Evolutionary conservation across 2,797 vertebrate species (phyloP), one percentile per base, ranked within the genome.

Genomic region (Alosa sapidissima): DNA sequence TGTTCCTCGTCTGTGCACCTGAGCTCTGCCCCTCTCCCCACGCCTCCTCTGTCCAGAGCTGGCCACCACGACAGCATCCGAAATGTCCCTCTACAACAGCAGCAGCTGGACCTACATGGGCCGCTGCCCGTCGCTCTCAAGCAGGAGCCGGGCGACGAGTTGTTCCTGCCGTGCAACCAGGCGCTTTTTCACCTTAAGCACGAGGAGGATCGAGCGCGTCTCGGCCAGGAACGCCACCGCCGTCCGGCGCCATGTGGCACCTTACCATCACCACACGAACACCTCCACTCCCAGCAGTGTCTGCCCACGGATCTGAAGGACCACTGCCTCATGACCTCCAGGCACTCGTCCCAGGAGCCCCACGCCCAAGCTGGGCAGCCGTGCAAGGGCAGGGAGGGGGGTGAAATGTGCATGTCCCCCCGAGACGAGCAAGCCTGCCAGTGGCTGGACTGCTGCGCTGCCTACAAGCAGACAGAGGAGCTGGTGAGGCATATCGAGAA

Each of bases 401-500:
- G 83, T 84, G 81, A 11, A 82, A 52, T 33, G 21, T 82, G 82
- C 62, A 87, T 91, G 21, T 91, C 92, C 0, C 83, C 90, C 86
- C 92, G 90, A n/a, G 94, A 95, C 87, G 91, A 84, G 87, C 97
- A 97, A 93, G 91, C 93, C 0, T 99, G 98, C 83, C 97, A 96
- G 58, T 99, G 98, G 98, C 97, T 97, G 81, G 97, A 99, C 94
- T 99, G 98, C 91, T 96, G 95, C 51, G 96, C 97, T 83, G 89
- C 95, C 14, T 98, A 97, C 0, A 92, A 95, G 89, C 97, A 97
- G 88, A 98, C 97, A 95, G 98, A 99, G 11, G 97, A 98, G 94
- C 95, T 99, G 92, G 97, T 98, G 89, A 96, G 97, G 88, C 98
- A 99, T 94, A 98, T 99, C 36, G 98, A 99, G 94, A 99, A 99